phyloP scores from a whole-genome alignment of 2,113 vertebrate genomes.

The chimpanzee (Pan troglodytes) region NHGRI_mPanTro3-v2.1_pri NC_072414.2:54467501-54468000 shows the following conservation, averaged over 20 bases:
- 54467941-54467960: neutral
- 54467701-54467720: rapidly evolving
- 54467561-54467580: neutral
- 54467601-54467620: neutral
- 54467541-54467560: neutral
- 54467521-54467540: neutral
- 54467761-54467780: neutral
- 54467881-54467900: neutral
- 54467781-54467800: neutral
- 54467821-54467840: neutral
- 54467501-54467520: neutral
- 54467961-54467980: neutral
- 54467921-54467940: neutral
- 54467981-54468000: neutral
- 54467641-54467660: neutral
- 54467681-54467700: neutral
- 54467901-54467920: neutral
- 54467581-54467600: too few relatives aligned
- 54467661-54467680: neutral
- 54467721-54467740: neutral
- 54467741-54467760: neutral
- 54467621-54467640: neutral
- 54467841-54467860: neutral
- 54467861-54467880: neutral
- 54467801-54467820: rapidly evolving